These are phyloP conservation scores for Gouania willdenowi DNA, from an alignment of 2,797 vertebrate genomes.

Conservation along the genomic window DNA sequence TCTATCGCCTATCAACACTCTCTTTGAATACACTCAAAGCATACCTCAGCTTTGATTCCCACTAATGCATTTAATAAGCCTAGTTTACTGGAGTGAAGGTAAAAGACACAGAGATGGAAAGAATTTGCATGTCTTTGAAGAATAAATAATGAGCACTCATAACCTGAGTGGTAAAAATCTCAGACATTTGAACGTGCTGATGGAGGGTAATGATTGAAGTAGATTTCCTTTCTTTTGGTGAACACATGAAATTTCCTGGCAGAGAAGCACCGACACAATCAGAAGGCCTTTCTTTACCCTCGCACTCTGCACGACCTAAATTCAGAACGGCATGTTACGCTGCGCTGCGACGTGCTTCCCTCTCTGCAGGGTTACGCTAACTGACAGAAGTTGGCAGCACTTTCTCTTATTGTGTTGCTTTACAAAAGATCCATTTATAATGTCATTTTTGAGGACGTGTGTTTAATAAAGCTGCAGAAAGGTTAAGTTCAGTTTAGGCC, in stretches of 20 bases:
- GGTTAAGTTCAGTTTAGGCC: constrained; percentile 75
- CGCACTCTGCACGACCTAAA: neutral
- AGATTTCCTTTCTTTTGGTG: constrained; percentile 13
- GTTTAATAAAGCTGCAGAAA: constrained; percentile 50
- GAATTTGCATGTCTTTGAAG: constrained; percentile 74
- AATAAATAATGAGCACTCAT: constrained; percentile 56
- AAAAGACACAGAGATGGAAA: constrained; percentile 33
- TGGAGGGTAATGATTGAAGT: constrained; percentile 50
- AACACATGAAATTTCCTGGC: constrained; percentile 26
- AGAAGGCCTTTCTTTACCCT: constrained; percentile 19
- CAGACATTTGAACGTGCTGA: constrained; percentile 45
- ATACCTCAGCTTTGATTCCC: constrained; percentile 68
- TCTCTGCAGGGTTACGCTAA: neutral
- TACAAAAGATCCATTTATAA: constrained; percentile 51
- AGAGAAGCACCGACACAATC: constrained; percentile 25
- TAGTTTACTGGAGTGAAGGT: constrained; percentile 55
- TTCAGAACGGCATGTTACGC: constrained; percentile 4
- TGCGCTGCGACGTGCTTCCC: neutral
- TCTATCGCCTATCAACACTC: constrained; percentile 46
- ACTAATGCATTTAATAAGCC: constrained; percentile 75
- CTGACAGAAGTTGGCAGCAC: constrained; percentile 5
- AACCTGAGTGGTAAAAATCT: constrained; percentile 51
- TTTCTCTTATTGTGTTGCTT: constrained; percentile 35
- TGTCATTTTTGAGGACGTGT: constrained; percentile 35
- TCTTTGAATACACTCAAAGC: constrained; percentile 58